phyloP scores from a whole-genome alignment of 2,113 vertebrate species.

The Rhipidura dahli region DNA sequence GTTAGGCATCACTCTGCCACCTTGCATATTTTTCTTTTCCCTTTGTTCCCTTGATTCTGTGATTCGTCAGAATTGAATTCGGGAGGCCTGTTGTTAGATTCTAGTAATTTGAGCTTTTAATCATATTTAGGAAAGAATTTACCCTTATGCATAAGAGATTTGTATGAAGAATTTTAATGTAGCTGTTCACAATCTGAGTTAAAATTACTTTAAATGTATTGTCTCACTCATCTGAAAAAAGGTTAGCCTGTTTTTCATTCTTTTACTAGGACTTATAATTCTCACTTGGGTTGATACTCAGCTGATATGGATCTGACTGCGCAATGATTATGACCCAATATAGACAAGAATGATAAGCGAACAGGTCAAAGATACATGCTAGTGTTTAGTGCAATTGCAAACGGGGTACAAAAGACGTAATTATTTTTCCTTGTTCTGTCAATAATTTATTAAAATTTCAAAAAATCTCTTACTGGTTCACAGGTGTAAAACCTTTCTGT shows the following conservation, averaged over 20 bases:
- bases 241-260: neutral
- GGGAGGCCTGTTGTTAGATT: neutral
- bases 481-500: neutral
- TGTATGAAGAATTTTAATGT: neutral
- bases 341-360: neutral
- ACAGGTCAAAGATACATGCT: neutral
- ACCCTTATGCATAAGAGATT: neutral
- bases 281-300: neutral
- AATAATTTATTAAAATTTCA: neutral
- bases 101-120: neutral
- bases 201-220: neutral
- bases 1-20: neutral
- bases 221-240: neutral
- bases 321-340: neutral
- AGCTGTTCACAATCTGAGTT: neutral
- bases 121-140: neutral
- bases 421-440: neutral
- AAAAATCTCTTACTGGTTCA: neutral
- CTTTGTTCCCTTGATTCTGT: neutral
- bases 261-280: neutral
- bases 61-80: neutral
- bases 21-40: too few species aligned
- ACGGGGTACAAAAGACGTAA: neutral
- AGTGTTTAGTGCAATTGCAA: neutral
- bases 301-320: neutral